Percentiles rank a stretch among this genome's conserved stretches.
Conservation (phyloP, 2,888 invertebrate genomes). For the Drosophila mimetica region DNA sequence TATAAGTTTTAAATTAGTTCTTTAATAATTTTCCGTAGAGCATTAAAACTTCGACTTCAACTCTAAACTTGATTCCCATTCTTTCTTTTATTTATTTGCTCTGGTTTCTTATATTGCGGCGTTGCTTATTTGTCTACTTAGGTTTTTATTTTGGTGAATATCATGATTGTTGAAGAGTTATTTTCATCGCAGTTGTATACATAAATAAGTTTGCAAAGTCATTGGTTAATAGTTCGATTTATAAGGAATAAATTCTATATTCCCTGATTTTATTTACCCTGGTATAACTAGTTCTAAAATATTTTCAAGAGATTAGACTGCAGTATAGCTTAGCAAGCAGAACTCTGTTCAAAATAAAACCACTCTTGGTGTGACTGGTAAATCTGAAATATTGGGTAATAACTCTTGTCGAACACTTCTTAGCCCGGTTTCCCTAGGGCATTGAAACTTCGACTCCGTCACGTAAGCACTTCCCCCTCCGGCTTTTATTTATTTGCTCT, state of each 20-base stretch:
- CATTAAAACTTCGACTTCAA: slow-evolving; percentile 19
- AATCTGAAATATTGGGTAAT: background rate
- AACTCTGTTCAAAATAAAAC: background rate
- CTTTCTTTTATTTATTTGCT: slow-evolving; percentile 26
- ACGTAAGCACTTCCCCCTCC: slow-evolving; percentile 28
- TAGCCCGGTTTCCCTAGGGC: slow-evolving; percentile 20
- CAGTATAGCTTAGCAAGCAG: background rate
- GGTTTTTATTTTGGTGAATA: slow-evolving; percentile 1
- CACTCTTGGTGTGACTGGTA: background rate
- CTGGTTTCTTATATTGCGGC: slow-evolving; percentile 27
- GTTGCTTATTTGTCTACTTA: slow-evolving; percentile 18
- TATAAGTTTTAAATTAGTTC: too few species aligned
- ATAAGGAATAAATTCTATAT: too few species aligned
- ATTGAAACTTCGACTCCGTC: slow-evolving; percentile 31
- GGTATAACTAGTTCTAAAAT: too few species aligned
- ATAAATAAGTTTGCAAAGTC: background rate
- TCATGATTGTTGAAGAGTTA: background rate
- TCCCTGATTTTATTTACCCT: too few species aligned
- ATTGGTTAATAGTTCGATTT: background rate
- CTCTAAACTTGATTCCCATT: background rate
- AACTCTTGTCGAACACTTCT: slow-evolving; percentile 8
- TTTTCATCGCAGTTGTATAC: background rate
- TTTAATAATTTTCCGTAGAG: background rate
- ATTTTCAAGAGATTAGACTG: too few species aligned
- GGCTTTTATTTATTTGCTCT: slow-evolving; percentile 41